Percentiles rank a stretch among this genome's conserved stretches.
Evolutionary conservation across 1,140 invertebrate genomes (phyloP).

Genomic region (Stegodyphus mimosarum): DNA sequence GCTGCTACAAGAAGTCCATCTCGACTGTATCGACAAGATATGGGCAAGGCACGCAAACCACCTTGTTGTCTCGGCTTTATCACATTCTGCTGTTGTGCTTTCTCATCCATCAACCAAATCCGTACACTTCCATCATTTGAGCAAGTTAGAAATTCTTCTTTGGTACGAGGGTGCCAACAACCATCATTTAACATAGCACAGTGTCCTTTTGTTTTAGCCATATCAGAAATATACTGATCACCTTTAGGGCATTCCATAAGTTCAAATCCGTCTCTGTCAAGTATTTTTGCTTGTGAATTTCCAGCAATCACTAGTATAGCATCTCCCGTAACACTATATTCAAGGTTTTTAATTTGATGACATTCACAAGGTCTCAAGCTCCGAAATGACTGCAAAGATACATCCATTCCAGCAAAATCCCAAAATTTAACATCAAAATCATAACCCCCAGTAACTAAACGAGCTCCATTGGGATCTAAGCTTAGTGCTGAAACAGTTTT

Average conservation of each 20-base stretch:
- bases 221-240: slow-evolving; percentile 96
- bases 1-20: slow-evolving; percentile 91
- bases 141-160: slow-evolving; percentile 95
- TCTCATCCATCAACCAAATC: slow-evolving; percentile 84
- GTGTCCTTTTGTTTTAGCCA: slow-evolving; percentile 95
- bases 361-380: slow-evolving; percentile 93
- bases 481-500: slow-evolving; percentile 87
- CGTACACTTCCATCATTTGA: slow-evolving; percentile 92
- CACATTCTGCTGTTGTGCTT: slow-evolving; percentile 82
- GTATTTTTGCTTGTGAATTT: slow-evolving; percentile 85
- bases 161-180: slow-evolving; percentile 91
- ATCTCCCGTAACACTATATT: slow-evolving; percentile 95
- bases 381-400: slow-evolving; percentile 88
- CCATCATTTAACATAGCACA: slow-evolving; percentile 90
- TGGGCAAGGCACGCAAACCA: slow-evolving; percentile 90
- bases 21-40: slow-evolving; percentile 83
- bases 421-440: slow-evolving; percentile 97
- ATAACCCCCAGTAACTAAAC: slow-evolving; percentile 87
- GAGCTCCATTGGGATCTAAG: slow-evolving; percentile 90
- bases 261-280: slow-evolving; percentile 97
- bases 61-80: slow-evolving; percentile 90
- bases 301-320: slow-evolving; percentile 94
- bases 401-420: slow-evolving; percentile 99
- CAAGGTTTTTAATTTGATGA: slow-evolving; percentile 89
- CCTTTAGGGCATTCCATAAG: slow-evolving; percentile 92